These are phyloP conservation scores for Thaumatotibia leucotreta DNA, from an alignment of 1,140 invertebrate genomes.

Conservation along the genomic window DNA sequence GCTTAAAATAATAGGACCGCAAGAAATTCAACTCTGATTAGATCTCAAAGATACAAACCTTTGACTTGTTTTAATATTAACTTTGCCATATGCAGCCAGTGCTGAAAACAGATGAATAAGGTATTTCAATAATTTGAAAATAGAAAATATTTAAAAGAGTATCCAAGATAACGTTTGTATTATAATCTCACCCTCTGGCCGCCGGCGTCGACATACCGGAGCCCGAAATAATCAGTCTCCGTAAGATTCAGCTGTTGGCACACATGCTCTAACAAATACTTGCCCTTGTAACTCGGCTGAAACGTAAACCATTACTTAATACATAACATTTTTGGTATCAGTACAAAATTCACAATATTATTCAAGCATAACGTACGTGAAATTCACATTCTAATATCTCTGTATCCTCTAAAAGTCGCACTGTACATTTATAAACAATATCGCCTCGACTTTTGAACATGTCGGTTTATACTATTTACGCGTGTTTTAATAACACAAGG, in stretches of 20 bases:
- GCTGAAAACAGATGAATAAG: constrained; percentile 79
- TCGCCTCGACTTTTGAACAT: constrained; percentile 86
- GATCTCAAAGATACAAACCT: constrained; percentile 77
- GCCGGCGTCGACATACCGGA: constrained; percentile 94
- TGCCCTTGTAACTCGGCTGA: constrained; percentile 95
- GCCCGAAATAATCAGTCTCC: constrained; percentile 98
- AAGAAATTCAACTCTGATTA: too few species aligned
- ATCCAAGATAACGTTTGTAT: constrained; percentile 17
- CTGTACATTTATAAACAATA: constrained; percentile 94
- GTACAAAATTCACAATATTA: neutral
- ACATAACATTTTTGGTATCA: neutral
- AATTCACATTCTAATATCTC: constrained; percentile 97
- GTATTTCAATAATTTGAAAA: neutral
- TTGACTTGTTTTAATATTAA: constrained; percentile 96
- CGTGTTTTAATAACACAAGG: neutral
- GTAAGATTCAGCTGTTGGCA: constrained; percentile 95
- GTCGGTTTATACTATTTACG: constrained; percentile 25
- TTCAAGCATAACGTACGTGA: constrained; percentile 83
- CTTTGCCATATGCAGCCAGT: constrained; percentile 97
- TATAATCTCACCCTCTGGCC: constrained; percentile 91
- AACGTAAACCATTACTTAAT: constrained; percentile 51
- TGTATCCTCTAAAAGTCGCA: constrained; percentile 94
- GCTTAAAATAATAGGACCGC: too few species aligned
- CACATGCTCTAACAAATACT: constrained; percentile 94
- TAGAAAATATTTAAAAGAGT: neutral